Evolutionary conservation across 2,888 invertebrate species (phyloP).

Genomic region (Plemyria rubiginata): DNA sequence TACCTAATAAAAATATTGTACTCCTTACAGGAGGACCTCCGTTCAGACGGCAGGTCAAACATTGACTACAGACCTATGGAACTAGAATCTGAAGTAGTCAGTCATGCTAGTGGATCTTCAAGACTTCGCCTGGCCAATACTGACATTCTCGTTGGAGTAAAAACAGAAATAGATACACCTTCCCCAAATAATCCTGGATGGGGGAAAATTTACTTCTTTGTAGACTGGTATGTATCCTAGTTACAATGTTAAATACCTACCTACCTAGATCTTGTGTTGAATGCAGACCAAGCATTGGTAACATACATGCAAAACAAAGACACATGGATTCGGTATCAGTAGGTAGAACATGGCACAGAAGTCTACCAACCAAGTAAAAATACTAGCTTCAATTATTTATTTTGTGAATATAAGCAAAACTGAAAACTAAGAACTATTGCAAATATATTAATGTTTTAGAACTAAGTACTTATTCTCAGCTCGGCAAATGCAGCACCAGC

Average conservation of each 20-base stretch:
- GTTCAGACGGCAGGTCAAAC: conserved; percentile 92
- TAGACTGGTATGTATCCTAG: conserved; percentile 91
- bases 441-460: not conserved
- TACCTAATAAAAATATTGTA: not conserved
- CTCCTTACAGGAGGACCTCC: conserved; percentile 89
- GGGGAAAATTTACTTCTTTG: conserved; percentile 97
- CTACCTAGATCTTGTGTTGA: no score
- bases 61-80: conserved; percentile 94
- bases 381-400: no score
- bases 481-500: conserved; percentile 98
- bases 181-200: conserved; percentile 88
- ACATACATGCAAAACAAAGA: no score
- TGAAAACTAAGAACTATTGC: no score
- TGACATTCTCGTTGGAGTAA: conserved; percentile 96
- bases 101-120: conserved; percentile 94
- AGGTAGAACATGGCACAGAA: no score
- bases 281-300: no score
- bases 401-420: no score
- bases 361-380: no score
- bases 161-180: conserved; percentile 94
- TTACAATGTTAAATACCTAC: no score
- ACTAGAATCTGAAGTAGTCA: conserved; percentile 92
- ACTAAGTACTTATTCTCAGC: conserved; percentile 77
- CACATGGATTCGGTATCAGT: no score
- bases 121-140: conserved; percentile 94